phyloP scores from a whole-genome alignment of 2,888 invertebrate species.

The Diaperis boleti region DNA sequence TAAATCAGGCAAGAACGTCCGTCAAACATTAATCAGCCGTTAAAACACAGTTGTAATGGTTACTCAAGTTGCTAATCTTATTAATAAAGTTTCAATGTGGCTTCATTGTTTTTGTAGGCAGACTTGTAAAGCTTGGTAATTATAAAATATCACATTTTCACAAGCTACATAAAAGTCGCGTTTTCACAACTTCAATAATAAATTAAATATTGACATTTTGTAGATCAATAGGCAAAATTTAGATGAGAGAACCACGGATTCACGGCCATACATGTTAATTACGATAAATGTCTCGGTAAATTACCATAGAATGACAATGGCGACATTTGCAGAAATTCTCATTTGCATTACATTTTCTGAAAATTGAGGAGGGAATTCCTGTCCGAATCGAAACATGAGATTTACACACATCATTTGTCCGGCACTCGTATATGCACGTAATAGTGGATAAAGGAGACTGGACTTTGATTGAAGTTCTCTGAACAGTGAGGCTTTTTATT shows the following conservation, averaged over 20 bases:
- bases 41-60: no score
- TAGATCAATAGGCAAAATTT: no score
- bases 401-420: conserved; percentile 6
- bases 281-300: not conserved
- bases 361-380: conserved; percentile 2
- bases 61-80: no score
- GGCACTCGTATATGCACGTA: not conserved
- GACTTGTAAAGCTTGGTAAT: no score
- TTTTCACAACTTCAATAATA: no score
- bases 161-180: no score
- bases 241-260: not conserved
- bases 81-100: no score
- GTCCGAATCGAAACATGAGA: not conserved
- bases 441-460: not conserved
- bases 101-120: no score
- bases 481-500: not conserved
- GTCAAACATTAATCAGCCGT: no score
- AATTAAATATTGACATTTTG: no score
- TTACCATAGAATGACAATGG: not conserved
- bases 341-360: conserved; percentile 9
- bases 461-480: not conserved
- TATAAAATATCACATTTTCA: no score
- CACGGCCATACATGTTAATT: not conserved
- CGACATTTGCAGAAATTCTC: not conserved
- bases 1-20: no score